Evolutionary conservation across 2,797 vertebrate genomes (phyloP), one percentile per base, ranked within the genome.

Genomic region (Odontamblyopus lacepedii): DNA sequence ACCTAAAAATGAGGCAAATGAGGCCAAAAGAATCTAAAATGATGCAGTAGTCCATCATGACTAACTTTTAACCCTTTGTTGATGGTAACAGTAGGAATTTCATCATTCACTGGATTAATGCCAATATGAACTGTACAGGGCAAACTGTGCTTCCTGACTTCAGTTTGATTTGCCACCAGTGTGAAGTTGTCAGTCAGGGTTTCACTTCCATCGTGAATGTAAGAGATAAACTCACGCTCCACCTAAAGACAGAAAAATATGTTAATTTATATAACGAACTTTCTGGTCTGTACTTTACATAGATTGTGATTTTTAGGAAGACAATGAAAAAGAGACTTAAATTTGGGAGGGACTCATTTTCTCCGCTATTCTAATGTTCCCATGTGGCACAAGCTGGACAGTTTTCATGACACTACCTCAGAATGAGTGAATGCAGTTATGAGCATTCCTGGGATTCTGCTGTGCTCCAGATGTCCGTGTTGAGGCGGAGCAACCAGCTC

Each of bases 161-260:
- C 95, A 0, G 92, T 95, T 86, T 91, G 93, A 77, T 95, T 97
- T 61, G 93, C 95, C 44, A 94, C 76, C 8, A 98, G 71, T 62
- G 94, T 96, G 83, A 98, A 97, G 86, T 86, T 94, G 88, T 98
- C 97, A 23, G 70, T 79, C 12, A 85, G 65, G 0, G 93, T 94
- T 79, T 97, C 94, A 0, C 95, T 97, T 69, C 91, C 95, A 50
- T 97, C 95, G 15, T 97, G 96, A 76, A 96, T 87, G 32, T 95
- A 98, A 63, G 92, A 95, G 85, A 97, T 95, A 80, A 95, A 92
- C 78, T 94, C 91, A 12, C 94, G 93, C 76, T 96, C 95, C 78
- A 98, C 78, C 97, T 98, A 80, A 4, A 77, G 57, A 79, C 7
- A 75, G 1, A 6, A 60, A 12, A 51, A 6, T 9, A 48, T 4